These are phyloP conservation scores for Seriola dumerili DNA, from an alignment of 2,113 vertebrate genomes.

Conservation along the genomic window DNA sequence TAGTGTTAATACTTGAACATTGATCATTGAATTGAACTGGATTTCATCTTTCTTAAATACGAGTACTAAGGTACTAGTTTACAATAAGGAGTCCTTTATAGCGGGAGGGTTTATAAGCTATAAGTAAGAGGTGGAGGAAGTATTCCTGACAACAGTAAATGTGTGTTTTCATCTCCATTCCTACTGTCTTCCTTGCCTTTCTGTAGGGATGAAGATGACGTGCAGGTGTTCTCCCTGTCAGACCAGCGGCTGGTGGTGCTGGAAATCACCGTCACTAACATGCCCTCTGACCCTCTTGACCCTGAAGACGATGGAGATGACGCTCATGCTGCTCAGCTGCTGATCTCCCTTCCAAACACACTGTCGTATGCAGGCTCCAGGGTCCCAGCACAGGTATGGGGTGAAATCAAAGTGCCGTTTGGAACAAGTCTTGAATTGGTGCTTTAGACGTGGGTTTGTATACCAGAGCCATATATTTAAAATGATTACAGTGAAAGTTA, in stretches of 20 bases:
- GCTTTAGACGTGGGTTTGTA: background rate
- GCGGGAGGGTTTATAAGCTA: too few relatives aligned
- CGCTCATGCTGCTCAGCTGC: slow-evolving; percentile 91
- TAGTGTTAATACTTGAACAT: background rate
- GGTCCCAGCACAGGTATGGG: slow-evolving; percentile 69
- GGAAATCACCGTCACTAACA: slow-evolving; percentile 90
- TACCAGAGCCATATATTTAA: background rate
- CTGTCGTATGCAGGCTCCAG: slow-evolving; percentile 88
- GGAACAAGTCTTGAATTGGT: background rate
- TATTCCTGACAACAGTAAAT: background rate
- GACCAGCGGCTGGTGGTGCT: slow-evolving; percentile 91
- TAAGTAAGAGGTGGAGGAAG: background rate
- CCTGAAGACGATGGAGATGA: slow-evolving; percentile 91
- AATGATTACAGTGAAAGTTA: background rate
- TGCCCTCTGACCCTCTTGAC: slow-evolving; percentile 85
- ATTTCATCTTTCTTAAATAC: background rate
- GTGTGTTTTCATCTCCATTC: background rate
- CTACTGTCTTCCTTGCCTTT: background rate
- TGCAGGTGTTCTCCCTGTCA: slow-evolving; percentile 88
- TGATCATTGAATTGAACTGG: background rate
- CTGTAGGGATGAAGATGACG: slow-evolving; percentile 82
- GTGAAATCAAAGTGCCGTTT: background rate
- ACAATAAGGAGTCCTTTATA: background rate
- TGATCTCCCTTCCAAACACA: slow-evolving; percentile 85
- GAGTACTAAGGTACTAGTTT: background rate